Evolutionary conservation across 1,140 invertebrate species (phyloP), one percentile per base, ranked within the genome.

Genomic region (Lucilia sericata): DNA sequence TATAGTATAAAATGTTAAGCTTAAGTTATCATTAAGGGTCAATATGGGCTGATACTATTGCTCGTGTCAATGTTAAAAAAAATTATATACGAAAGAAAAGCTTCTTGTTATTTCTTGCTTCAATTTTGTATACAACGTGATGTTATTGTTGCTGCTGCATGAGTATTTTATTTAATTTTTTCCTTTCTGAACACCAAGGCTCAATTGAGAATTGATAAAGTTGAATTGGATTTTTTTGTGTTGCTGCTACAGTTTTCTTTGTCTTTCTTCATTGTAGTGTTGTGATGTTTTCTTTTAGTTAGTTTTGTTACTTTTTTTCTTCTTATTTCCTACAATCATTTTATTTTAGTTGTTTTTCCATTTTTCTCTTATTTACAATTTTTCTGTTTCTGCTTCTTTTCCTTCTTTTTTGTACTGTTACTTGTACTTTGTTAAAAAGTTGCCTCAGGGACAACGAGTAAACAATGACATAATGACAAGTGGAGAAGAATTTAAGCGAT

Each of bases 381-480:
- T 78, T 51, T 80, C 1, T 51, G n/a, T 12, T 80, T 36, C 14
- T 42, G n/a, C n/a, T 42, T 25, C 13, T 25, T 80, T 47, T 49
- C 30, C 25, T 30, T 3, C 3, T 30, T 30, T 30, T 78, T 13
- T 17, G 13, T 78, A 5, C 17, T 19, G n/a, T 49, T 49, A 13
- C 42, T 80, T 51, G 76, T 80, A 21, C 7, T 51, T 80, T 80
- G 76, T 47, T 49, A 80, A 47, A 49, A 51, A 80, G 76, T 80
- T 80, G 76, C 76, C 76, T 80, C 55, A 55, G 36, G 49, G 75
- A 49, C 82, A 74, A 76, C 82, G 82, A 80, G 82, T 85, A 90
- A 89, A 90, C 89, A 90, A 90, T 90, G 89, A 89, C 89, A 90
- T 90, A 90, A 90, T 90, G 89, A 90, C 89, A 90, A 90, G 89